A percentile compares a stretch with the other conserved stretches of the same genome.
Evolutionary conservation across 1,140 invertebrate genomes (phyloP).

Genomic region (Cheumatopsyche charites): DNA sequence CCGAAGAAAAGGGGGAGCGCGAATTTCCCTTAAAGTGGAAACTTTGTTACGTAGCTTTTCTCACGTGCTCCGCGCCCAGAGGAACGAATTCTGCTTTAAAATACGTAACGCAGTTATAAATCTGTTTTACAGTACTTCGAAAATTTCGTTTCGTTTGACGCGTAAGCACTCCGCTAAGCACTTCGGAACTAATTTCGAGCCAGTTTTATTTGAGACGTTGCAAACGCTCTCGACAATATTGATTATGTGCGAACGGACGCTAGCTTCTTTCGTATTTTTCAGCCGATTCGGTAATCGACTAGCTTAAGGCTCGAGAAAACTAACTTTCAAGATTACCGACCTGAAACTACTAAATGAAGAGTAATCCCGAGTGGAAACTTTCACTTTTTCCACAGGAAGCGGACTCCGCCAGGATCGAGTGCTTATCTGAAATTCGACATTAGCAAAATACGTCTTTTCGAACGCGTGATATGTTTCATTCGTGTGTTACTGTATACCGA

Average conservation of each 20-base stretch:
- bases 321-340: constrained; percentile 6
- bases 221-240: too few species aligned
- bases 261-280: not conserved
- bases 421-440: too few species aligned
- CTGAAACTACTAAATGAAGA: constrained; percentile 19
- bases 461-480: not conserved
- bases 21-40: constrained; percentile 3
- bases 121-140: too few species aligned
- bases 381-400: not conserved
- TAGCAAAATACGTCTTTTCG: not conserved
- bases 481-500: not conserved
- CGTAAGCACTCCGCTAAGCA: too few species aligned
- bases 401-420: too few species aligned
- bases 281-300: not conserved
- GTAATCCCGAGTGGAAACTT: constrained; percentile 13
- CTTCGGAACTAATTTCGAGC: too few species aligned
- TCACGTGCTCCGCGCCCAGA: not conserved
- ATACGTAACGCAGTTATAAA: too few species aligned
- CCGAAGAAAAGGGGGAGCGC: not conserved
- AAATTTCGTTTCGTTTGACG: too few species aligned
- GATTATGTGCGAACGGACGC: too few species aligned
- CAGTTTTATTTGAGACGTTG: too few species aligned
- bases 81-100: not conserved
- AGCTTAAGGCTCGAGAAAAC: not conserved
- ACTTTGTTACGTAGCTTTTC: constrained; percentile 17